A percentile compares a stretch with the other conserved stretches of the same genome.
Evolutionary conservation across 2,113 vertebrate species (phyloP).

Genomic region (Falcunculus frontatus): DNA sequence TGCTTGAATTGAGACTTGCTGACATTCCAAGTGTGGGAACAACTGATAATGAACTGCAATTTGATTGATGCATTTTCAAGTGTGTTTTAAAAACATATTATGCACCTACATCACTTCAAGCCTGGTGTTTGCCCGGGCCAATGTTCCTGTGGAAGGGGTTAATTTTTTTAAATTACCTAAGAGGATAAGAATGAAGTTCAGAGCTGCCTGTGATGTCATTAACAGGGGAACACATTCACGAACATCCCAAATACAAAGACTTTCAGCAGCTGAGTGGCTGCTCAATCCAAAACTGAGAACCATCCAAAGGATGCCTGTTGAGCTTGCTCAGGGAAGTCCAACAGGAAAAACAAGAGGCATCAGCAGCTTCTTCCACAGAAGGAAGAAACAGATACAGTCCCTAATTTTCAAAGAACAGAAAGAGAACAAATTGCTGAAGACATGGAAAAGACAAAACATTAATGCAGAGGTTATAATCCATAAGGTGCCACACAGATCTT

Average conservation of each 20-base stretch:
- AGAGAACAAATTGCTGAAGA: background rate
- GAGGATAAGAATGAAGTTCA: background rate
- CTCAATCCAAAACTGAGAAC: background rate
- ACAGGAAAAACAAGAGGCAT: background rate
- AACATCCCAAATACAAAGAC: background rate
- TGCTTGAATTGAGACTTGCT: background rate
- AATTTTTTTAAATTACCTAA: background rate
- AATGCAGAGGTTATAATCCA: background rate
- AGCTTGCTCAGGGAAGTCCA: background rate
- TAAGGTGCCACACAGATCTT: background rate
- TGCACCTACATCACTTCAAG: background rate
- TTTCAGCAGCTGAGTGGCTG: background rate
- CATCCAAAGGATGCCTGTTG: background rate
- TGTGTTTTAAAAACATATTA: background rate
- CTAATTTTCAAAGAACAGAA: background rate
- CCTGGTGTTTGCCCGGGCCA: background rate
- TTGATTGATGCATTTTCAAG: background rate
- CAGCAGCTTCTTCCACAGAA: background rate
- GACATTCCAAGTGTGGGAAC: background rate
- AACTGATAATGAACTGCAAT: background rate
- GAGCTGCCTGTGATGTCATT: background rate
- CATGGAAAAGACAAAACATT: background rate
- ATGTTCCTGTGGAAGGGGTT: background rate
- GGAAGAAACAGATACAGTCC: background rate
- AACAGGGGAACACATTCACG: background rate